Evolutionary conservation across 2,888 invertebrate species (phyloP), one percentile per base, ranked within the genome.

Genomic region (Aelia acuminata): DNA sequence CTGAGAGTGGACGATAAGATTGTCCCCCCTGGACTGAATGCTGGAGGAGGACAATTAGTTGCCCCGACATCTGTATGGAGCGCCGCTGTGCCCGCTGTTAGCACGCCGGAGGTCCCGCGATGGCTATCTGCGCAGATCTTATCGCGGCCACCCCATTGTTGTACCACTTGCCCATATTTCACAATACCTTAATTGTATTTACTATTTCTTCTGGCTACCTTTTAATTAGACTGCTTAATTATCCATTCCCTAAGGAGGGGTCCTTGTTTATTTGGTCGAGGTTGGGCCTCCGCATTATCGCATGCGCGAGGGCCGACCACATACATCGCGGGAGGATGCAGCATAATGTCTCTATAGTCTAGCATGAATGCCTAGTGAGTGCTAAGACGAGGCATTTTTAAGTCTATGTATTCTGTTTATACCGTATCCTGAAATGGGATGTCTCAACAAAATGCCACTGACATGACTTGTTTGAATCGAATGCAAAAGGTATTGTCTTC

Each of bases 161-260:
- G 80, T 80, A 13, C 43, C 13, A n/a, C 80, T 43, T 43, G 80
- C 22, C 80, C 80, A 80, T 80, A 80, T 80, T 80, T 80, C 80
- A 80, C 80, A 39, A 80, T 39, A 39, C 80, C 87, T 87, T 87
- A 87, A 87, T 87, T 87, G 87, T 87, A 70, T 87, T 87, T 87
- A 87, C 87, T 87, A 87, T 87, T 87, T 63, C 53, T 53, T 53
- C 85, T 53, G 31, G 50, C 85, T 85, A 85, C 80, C 80, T 80
- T 80, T 80, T 80, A 80, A 80, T 80, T 80, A 80, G 43, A 80
- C 80, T 80, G 80, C 43, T 80, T 80, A 80, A 80, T 80, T 80
- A 80, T 80, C 80, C 80, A n/a, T 47, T 80, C 80, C 80, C n/a
- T n/a, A 39, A 43, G 63, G 63, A 43, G 63, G 63, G 63, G 35